Percentiles rank a stretch among this genome's conserved stretches.
phyloP scores from a whole-genome alignment of 2,888 invertebrate genomes.

The Euclidia mi region DNA sequence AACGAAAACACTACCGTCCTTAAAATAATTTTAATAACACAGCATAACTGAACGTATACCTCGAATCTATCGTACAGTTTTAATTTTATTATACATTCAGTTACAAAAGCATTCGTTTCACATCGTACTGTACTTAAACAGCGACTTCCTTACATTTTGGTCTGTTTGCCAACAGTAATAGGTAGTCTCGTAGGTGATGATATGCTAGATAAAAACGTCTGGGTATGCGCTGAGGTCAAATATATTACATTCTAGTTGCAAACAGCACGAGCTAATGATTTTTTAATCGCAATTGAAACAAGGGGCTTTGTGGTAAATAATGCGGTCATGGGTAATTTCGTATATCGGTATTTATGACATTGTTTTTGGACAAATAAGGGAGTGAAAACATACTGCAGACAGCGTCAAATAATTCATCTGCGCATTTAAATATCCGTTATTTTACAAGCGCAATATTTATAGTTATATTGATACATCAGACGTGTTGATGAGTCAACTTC shows the following conservation, averaged over 20 bases:
- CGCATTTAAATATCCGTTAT: conserved; percentile 13
- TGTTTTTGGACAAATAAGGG: conserved; percentile 1
- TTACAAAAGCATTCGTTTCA: no score
- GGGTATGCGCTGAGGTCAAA: conserved; percentile 11
- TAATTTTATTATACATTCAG: background rate
- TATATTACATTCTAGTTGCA: conserved; percentile 9
- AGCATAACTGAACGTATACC: background rate
- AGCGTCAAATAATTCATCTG: conserved; percentile 4
- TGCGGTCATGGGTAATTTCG: background rate
- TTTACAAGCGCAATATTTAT: conserved; percentile 3
- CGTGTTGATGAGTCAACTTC: no score
- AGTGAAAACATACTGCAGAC: conserved; percentile 10
- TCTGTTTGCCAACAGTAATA: conserved; percentile 2
- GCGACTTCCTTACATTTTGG: conserved; percentile 8
- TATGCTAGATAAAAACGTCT: conserved; percentile 11
- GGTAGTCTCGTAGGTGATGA: conserved; percentile 6
- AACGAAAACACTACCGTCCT: no score
- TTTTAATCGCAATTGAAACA: conserved; percentile 10
- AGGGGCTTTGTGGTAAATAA: background rate
- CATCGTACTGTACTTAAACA: conserved; percentile 1
- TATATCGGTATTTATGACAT: conserved; percentile 7
- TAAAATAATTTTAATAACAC: background rate
- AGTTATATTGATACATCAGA: no score
- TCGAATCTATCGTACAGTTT: background rate
- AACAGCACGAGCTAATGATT: conserved; percentile 11